These are phyloP conservation scores for Drosophila miranda DNA, from an alignment of 1,140 invertebrate genomes.

Conservation along the genomic window DNA sequence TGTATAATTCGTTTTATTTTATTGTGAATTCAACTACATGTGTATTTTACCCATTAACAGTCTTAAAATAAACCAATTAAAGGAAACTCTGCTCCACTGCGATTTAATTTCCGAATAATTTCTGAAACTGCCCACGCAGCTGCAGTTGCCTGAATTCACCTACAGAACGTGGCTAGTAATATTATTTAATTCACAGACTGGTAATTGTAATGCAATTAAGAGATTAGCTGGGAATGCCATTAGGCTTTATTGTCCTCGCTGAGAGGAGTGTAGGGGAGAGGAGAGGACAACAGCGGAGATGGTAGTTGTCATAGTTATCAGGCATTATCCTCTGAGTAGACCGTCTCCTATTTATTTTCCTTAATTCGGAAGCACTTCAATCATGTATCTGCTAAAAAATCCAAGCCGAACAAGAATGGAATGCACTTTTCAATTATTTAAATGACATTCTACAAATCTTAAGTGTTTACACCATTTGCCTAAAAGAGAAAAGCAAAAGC, in stretches of 20 bases:
- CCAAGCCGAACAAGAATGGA: conserved; percentile 3
- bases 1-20: too few species aligned
- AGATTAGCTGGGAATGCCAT: conserved; percentile 72
- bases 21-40: too few species aligned
- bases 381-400: conserved; percentile 9
- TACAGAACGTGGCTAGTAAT: conserved; percentile 32
- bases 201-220: conserved; percentile 76
- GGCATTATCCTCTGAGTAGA: conserved; percentile 8
- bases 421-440: conserved; percentile 76
- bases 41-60: too few species aligned
- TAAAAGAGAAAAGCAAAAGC: conserved; percentile 15
- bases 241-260: conserved; percentile 65
- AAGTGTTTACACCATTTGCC: conserved; percentile 66
- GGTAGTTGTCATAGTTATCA: too few species aligned
- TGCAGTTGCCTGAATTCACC: conserved; percentile 16
- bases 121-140: conserved; percentile 19
- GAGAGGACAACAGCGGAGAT: conserved; percentile 9
- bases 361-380: conserved; percentile 12
- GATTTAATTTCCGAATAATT: conserved; percentile 1
- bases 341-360: conserved; percentile 9
- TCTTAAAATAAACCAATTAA: too few species aligned
- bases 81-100: too few species aligned
- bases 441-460: conserved; percentile 69
- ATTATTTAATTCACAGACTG: conserved; percentile 76
- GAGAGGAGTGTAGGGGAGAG: conserved; percentile 2